phyloP scores from a whole-genome alignment of 1,140 invertebrate genomes.

The Drosophila teissieri region DNA sequence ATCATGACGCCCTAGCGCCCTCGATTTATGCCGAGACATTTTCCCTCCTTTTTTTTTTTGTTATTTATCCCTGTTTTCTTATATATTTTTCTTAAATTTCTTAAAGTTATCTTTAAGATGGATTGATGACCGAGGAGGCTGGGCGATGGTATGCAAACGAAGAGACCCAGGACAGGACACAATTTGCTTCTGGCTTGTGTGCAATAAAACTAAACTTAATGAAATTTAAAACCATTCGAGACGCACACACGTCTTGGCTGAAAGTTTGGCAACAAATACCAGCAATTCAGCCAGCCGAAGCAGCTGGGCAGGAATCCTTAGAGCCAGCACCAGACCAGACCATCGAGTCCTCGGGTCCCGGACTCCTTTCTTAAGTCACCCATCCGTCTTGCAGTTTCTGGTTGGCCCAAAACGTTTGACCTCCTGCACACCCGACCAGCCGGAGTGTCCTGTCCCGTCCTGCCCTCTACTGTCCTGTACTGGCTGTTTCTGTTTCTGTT shows the following conservation, averaged over 20 bases:
- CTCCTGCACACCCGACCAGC: conserved; percentile 45
- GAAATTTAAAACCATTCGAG: conserved; percentile 72
- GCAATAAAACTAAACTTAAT: conserved; percentile 79
- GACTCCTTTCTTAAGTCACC: conserved; percentile 11
- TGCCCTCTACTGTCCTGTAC: background rate
- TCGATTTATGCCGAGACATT: conserved; percentile 64
- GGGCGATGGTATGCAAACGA: conserved; percentile 24
- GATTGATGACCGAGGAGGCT: background rate
- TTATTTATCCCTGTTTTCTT: conserved; percentile 7
- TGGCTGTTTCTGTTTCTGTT: conserved; percentile 34
- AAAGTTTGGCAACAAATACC: conserved; percentile 61
- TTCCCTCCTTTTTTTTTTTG: conserved; percentile 8
- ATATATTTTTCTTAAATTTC: conserved; percentile 13
- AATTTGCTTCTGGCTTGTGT: conserved; percentile 49
- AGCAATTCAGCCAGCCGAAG: conserved; percentile 48
- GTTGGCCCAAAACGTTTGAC: conserved; percentile 58
- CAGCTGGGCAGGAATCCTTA: conserved; percentile 30
- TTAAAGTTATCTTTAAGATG: conserved; percentile 34
- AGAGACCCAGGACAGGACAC: conserved; percentile 30
- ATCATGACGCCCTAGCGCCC: conserved; percentile 76
- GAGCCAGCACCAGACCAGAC: background rate
- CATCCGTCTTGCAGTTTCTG: conserved; percentile 8
- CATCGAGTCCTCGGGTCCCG: background rate
- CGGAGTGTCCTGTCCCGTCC: conserved; percentile 10
- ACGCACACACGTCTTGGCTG: conserved; percentile 30